Conservation (phyloP, 1,140 invertebrate genomes). For the Eumeta japonica region DNA sequence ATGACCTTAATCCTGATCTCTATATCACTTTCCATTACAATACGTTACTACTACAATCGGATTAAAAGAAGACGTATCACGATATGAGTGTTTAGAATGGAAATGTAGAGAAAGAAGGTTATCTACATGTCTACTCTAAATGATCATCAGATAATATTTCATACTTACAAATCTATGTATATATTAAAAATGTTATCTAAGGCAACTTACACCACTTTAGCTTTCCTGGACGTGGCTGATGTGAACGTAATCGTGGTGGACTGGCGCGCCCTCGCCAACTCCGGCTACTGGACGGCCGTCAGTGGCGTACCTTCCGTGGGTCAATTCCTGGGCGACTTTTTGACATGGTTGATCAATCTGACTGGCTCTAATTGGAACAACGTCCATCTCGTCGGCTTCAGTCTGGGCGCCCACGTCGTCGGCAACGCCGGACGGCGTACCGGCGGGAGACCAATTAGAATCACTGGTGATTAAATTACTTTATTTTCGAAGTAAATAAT, state of each 20-base stretch:
- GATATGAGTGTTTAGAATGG: too few relatives aligned
- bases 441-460: slow-evolving; percentile 16
- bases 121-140: too few relatives aligned
- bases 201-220: background rate
- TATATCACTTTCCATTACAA: too few relatives aligned
- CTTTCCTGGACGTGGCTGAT: slow-evolving; percentile 22
- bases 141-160: too few relatives aligned
- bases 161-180: too few relatives aligned
- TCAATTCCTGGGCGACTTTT: slow-evolving; percentile 30
- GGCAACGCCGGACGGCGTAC: slow-evolving; percentile 66
- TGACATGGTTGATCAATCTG: slow-evolving; percentile 20
- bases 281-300: slow-evolving; percentile 52
- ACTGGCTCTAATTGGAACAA: slow-evolving; percentile 36
- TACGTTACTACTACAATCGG: too few relatives aligned
- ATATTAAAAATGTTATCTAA: too few relatives aligned
- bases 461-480: too few relatives aligned
- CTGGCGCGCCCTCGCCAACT: slow-evolving; percentile 60
- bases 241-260: slow-evolving; percentile 66
- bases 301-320: slow-evolving; percentile 48
- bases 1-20: too few relatives aligned
- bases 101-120: too few relatives aligned
- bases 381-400: slow-evolving; percentile 77
- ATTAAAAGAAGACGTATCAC: too few relatives aligned
- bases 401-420: slow-evolving; percentile 78
- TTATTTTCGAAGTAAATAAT: too few relatives aligned